These are phyloP conservation scores for Dipodomys ordii DNA, from an alignment of 2,113 vertebrate genomes.

Conservation along the genomic window DNA sequence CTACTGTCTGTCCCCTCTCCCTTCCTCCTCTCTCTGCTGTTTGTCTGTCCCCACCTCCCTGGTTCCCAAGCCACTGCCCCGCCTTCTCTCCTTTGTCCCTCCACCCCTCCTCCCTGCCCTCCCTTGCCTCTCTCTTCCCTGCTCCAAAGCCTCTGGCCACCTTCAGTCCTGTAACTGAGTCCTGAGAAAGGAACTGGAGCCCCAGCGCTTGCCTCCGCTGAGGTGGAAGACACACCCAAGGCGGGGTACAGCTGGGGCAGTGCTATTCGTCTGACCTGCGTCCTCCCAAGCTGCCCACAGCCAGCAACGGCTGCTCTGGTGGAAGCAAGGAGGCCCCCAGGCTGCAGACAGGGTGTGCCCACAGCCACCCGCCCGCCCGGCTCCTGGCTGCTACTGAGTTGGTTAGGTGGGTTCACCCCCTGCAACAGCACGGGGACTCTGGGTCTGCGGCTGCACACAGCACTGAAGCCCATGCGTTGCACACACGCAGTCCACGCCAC, in stretches of 20 bases:
- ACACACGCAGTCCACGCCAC: too few relatives aligned
- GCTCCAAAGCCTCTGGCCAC: too few relatives aligned
- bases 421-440: background rate
- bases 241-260: background rate
- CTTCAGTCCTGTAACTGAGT: background rate
- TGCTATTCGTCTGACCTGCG: background rate
- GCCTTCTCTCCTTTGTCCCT: background rate
- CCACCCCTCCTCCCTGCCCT: background rate
- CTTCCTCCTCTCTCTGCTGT: too few relatives aligned
- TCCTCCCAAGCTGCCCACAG: background rate
- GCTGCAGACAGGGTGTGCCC: background rate
- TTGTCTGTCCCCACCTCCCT: background rate
- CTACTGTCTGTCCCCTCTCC: too few relatives aligned
- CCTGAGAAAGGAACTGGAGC: background rate
- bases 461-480: too few relatives aligned
- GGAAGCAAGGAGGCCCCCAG: background rate
- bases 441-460: background rate
- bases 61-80: background rate
- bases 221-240: background rate
- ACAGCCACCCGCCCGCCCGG: background rate
- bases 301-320: too few relatives aligned
- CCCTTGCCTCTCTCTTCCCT: too few relatives aligned
- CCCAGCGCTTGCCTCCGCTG: background rate
- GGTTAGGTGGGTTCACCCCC: background rate
- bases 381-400: background rate